Conservation (phyloP, 2,797 vertebrate species). For the Florisuga fusca region DNA sequence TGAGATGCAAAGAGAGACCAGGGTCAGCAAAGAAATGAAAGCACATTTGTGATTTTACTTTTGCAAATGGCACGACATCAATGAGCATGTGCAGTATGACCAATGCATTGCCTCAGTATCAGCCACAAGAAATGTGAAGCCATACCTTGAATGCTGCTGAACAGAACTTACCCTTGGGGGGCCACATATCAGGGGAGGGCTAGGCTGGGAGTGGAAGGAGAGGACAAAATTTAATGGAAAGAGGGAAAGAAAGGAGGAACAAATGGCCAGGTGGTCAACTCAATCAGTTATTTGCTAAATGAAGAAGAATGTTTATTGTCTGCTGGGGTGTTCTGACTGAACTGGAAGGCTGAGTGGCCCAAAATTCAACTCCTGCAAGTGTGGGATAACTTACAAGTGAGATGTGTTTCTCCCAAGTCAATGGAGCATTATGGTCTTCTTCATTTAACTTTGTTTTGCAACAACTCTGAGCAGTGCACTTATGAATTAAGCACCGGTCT, state of each 20-base stretch:
- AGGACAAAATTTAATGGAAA: not conserved
- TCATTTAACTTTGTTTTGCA: constrained; percentile 21
- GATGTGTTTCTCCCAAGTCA: not conserved
- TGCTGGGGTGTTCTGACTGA: not conserved
- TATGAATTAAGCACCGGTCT: constrained; percentile 34
- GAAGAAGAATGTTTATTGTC: not conserved
- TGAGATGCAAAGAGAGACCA: not conserved
- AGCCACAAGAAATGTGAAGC: not conserved
- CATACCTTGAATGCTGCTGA: not conserved
- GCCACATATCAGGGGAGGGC: not conserved
- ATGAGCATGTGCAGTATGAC: rapidly evolving
- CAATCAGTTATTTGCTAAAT: not conserved
- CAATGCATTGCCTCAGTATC: not conserved
- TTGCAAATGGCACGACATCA: not conserved
- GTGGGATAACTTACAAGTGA: not conserved
- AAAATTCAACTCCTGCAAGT: not conserved
- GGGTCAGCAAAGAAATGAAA: rapidly evolving
- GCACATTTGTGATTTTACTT: rapidly evolving
- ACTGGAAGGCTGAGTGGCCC: not conserved
- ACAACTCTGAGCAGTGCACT: not conserved
- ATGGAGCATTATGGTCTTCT: not conserved
- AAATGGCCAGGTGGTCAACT: not conserved
- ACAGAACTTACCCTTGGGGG: not conserved
- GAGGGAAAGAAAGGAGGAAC: not conserved
- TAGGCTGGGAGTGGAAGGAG: not conserved